A percentile compares a stretch with the other conserved stretches of the same genome.
Conservation (phyloP, 2,797 vertebrate genomes). For the Fistularia tabacaria region DNA sequence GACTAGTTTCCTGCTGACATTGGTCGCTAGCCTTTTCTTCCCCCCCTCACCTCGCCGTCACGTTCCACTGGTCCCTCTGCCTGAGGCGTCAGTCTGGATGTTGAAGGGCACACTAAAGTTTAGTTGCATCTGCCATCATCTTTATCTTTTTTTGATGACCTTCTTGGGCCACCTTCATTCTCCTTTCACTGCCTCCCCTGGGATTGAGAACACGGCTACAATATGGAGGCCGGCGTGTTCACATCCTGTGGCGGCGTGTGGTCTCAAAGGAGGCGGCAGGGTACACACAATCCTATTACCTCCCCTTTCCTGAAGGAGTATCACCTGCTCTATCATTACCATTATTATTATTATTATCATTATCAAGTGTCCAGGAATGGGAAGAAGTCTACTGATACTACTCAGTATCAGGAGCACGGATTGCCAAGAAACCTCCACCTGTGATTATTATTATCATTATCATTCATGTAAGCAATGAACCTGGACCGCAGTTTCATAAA, state of each 20-base stretch:
- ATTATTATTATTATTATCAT: too few species aligned
- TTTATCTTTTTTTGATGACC: conserved; percentile 62
- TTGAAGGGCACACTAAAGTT: conserved; percentile 54
- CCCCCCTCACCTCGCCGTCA: conserved; percentile 44
- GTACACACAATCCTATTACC: conserved; percentile 20
- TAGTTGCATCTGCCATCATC: conserved; percentile 44
- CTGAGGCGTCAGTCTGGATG: conserved; percentile 39
- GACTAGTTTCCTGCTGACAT: conserved; percentile 49
- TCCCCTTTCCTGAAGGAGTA: conserved; percentile 10
- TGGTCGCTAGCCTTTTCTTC: conserved; percentile 37
- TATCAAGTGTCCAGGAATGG: too few species aligned
- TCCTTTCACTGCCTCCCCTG: conserved; percentile 30
- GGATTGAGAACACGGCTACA: conserved; percentile 21
- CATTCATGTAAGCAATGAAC: too few species aligned
- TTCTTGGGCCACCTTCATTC: conserved; percentile 44
- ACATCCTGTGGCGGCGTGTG: conserved; percentile 28
- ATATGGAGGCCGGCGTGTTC: conserved; percentile 18
- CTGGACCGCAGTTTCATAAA: too few species aligned
- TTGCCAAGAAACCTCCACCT: too few species aligned
- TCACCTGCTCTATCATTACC: conserved; percentile 6
- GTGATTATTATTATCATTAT: too few species aligned
- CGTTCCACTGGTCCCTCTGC: conserved; percentile 39
- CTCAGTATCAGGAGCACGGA: too few species aligned
- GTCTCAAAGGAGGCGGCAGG: conserved; percentile 12
- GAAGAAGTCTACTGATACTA: too few species aligned